Evolutionary conservation across 2,113 vertebrate species (phyloP), one percentile per base, ranked within the genome.

Genomic region (Odocoileus hemionus): DNA sequence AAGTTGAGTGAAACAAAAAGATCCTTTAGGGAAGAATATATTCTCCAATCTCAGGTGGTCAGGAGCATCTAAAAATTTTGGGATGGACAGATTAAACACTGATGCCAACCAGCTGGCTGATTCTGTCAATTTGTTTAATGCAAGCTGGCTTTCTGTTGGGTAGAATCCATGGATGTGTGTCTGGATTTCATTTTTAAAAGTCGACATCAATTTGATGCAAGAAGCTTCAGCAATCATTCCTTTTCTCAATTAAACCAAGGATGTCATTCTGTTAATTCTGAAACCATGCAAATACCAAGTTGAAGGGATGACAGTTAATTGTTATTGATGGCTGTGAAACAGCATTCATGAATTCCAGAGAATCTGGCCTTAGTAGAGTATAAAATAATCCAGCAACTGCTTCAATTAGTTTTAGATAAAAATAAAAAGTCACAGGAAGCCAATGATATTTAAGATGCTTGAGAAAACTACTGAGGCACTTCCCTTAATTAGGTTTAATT

Each of bases 401-500:
- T 97, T 82, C 70, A 94, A 96, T 14, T 84, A 89, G 25, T 94
- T 97, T 97, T 96, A 94, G 33, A 96, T 87, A 80, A 91, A 96
- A 96, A 96, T 89, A 84, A 95, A 98, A 98, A 86, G 64, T 86
- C 60, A 86, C 47, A 84, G 70, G 39, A 85, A 96, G 13, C 28
- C 33, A 92, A 33, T 7, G 33, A 91, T 74, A 95, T 97, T 92
- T 94, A 97, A 89, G 70, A 90, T 80, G 39, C 61, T 76, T 97
- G 36, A 15, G 58, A 95, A 84, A 92, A 86, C 16, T 54, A 70
- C 21, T 54, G 39, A 93, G 96, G 1, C 13, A 80, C 78, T 96
- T 96, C 78, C 50, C 21, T 97, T 95, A 84, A 91, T 61, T 88
- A 85, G 39, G 52, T 97, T 96, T 96, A 94, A 94, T 58, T 80